Base-by-base conservation (phyloP, 2,888 invertebrate species). In the Ormyrus nitidulus region DNA sequence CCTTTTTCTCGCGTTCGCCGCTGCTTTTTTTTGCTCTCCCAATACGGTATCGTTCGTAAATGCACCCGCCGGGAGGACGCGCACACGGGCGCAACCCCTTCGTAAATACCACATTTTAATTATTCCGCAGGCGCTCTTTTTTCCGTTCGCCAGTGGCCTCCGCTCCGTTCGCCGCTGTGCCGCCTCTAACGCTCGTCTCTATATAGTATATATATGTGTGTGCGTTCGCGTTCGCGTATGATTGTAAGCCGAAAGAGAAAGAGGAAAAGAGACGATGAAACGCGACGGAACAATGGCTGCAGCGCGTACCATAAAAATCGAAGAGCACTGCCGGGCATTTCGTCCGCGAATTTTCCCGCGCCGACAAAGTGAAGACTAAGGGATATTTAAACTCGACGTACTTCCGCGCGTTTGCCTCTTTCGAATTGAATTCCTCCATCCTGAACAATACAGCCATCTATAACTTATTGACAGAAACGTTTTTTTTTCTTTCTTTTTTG, bases 21-120 rank as follows among this genome's bases (percentile, higher is more conserved):
- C 74, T 59, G 59, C 11, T 68, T 80, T 82, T 74, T 73, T 59
- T 56, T 72, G 13, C 7, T 66, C 79, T 82, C 82, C 75, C 74
- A 70, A 84, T 82, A 81, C 82, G 80, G 78, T 77, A 81, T 83
- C 81, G 81, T 80, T 83, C 83, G 84, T 84, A 84, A 83, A 85
- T 82, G 83, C 85, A 83, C 81, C 75, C 83, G 84, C 83, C 84
- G 82, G 82, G 84, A 83, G 80, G 80, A 73, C 8, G 19, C 34
- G 46, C 70, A n/a, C 62, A 7, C 53, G 46, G 13, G 48, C 5
- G 11, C 79, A 73, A 77, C 72, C 84, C 81, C 82, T 82, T 81
- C 82, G 84, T 84, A 83, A 86, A 86, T 85, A 86, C 85, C 84
- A 76, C 84, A 83, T 88, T 89, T 88, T 88, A 87, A 87, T 88